Evolutionary conservation across 2,888 invertebrate species (phyloP).

Genomic region (Mythimna vitellina): DNA sequence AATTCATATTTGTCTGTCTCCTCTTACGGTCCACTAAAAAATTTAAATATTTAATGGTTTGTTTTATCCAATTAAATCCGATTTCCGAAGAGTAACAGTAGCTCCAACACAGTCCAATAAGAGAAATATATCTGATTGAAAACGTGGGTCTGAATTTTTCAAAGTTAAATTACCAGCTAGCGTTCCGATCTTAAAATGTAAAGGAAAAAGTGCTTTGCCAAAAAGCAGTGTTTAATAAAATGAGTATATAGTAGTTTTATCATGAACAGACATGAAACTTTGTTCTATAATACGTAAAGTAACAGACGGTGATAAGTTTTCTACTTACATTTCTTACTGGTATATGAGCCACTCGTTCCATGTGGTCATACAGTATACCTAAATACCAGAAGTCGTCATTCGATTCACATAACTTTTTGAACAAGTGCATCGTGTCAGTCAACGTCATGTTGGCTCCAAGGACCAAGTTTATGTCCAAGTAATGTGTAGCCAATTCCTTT

Average conservation of each 20-base stretch:
- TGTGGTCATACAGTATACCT: constrained; percentile 84
- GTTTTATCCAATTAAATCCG: background rate
- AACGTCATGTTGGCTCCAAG: constrained; percentile 91
- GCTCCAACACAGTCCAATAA: constrained; percentile 89
- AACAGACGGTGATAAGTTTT: too few relatives aligned
- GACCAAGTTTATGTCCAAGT: constrained; percentile 74
- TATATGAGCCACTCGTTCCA: constrained; percentile 90
- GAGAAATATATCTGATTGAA: constrained; percentile 92
- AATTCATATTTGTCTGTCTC: constrained; percentile 63
- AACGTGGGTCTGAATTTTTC: constrained; percentile 90
- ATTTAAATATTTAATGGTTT: constrained; percentile 10
- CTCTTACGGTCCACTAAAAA: constrained; percentile 67
- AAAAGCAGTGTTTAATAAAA: too few relatives aligned
- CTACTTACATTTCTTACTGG: constrained; percentile 90
- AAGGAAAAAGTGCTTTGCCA: background rate
- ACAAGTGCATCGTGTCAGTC: constrained; percentile 86
- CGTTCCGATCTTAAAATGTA: constrained; percentile 85
- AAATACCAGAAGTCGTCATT: constrained; percentile 87
- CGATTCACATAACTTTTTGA: constrained; percentile 76
- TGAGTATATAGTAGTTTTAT: too few relatives aligned
- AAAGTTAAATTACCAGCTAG: constrained; percentile 92
- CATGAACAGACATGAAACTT: too few relatives aligned
- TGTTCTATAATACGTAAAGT: too few relatives aligned
- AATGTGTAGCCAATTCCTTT: constrained; percentile 72
- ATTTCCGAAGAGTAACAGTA: constrained; percentile 79